Evolutionary conservation across 2,888 invertebrate genomes (phyloP), one percentile per base, ranked within the genome.

Genomic region (Hedya salicella): DNA sequence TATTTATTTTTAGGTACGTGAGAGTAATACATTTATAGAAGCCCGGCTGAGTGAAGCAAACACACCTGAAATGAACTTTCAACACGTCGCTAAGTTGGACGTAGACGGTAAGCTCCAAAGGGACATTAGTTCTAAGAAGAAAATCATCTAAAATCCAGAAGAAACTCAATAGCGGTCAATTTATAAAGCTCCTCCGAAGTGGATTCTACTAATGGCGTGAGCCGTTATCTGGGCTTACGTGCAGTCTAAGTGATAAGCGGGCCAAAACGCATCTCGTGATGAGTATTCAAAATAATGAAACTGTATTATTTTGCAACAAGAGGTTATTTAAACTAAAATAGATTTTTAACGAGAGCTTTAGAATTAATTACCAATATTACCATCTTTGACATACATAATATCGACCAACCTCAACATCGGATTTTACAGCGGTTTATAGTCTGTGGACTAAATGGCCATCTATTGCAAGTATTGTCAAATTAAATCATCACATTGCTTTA

Each of bases 151-250:
- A 71, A 73, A 67, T 71, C 74, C 72, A 69, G 68, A 74, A 75
- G 78, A 76, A 78, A 78, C 76, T 75, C 76, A 79, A 85, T 80
- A 78, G 79, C 75, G 78, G 78, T 79, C 81, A 82, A 84, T 83
- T 80, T 82, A 85, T 83, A 84, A 79, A 80, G 82, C 80, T 77
- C 75, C 76, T 73, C 70, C 69, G 72, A 74, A 80, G 76, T 79
- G 77, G 81, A 78, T 78, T 73, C 76, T 70, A 73, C 80, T 83
- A 84, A 82, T 81, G 77, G 79, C 74, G 76, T 75, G 76, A 71
- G 74, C 72, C 70, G 68, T 76, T 74, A 72, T 71, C 73, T 73
- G 73, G 75, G 76, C 32, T 77, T 77, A 77, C 71, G 71, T 67
- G 68, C 73, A 74, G 75, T 68, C 60, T 73, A 72, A 74, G 74